These are phyloP conservation scores for Agrotis exclamationis DNA, from an alignment of 2,888 invertebrate species.

Conservation along the genomic window DNA sequence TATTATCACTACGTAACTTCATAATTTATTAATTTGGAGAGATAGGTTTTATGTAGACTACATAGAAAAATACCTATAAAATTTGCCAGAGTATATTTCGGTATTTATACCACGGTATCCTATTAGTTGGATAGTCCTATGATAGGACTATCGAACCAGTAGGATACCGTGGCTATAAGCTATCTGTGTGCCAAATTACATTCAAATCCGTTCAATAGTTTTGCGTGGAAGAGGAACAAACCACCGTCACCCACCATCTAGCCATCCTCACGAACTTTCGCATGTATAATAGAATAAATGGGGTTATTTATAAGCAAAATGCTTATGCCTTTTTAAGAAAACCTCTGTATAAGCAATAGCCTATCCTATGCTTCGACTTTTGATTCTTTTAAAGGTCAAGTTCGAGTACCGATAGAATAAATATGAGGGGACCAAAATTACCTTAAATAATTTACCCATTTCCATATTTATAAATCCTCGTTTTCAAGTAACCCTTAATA, in stretches of 20 bases:
- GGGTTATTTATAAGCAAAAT: not conserved
- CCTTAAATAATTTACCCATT: not conserved
- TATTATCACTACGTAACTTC: not conserved
- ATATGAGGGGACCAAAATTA: not conserved
- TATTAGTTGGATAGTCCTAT: too few species aligned
- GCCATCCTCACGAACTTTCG: too few species aligned
- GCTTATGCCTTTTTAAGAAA: not conserved
- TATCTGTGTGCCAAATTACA: too few species aligned
- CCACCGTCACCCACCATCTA: too few species aligned
- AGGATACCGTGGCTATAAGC: too few species aligned
- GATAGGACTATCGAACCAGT: too few species aligned
- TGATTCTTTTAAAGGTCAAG: not conserved
- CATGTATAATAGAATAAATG: too few species aligned
- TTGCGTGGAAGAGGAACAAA: too few species aligned
- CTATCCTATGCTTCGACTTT: not conserved
- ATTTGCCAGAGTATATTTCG: too few species aligned
- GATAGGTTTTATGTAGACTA: not conserved
- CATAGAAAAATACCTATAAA: too few species aligned
- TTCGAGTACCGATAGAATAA: not conserved
- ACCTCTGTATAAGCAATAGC: not conserved
- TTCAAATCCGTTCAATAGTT: too few species aligned
- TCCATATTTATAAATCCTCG: not conserved
- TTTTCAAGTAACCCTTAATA: slow-evolving; percentile 1
- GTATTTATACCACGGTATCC: too few species aligned
- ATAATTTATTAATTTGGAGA: not conserved